Evolutionary conservation across 2,113 vertebrate genomes (phyloP).

Genomic region (Coryphaenoides rupestris): DNA sequence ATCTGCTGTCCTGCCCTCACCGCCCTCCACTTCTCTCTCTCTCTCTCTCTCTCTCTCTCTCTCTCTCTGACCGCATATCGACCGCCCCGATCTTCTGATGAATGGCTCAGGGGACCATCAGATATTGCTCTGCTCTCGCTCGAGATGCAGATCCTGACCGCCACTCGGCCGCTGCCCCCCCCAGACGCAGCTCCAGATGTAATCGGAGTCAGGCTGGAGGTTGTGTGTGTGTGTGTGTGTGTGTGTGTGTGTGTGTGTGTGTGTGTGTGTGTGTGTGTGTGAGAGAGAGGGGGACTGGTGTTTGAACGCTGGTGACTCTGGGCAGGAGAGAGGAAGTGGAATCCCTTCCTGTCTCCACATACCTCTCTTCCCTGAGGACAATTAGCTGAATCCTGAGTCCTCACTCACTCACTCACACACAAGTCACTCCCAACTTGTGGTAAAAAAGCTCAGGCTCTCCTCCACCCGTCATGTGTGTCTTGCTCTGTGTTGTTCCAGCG

Average conservation of each 20-base stretch:
- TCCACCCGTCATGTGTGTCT: not conserved
- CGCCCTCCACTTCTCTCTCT: too few relatives aligned
- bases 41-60: too few relatives aligned
- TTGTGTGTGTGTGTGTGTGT: too few relatives aligned
- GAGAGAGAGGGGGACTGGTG: constrained; percentile 25
- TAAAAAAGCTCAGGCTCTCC: not conserved
- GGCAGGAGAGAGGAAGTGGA: constrained; percentile 61
- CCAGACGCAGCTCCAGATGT: constrained; percentile 1
- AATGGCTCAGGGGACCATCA: too few relatives aligned
- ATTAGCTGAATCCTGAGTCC: constrained; percentile 57
- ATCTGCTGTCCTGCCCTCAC: too few relatives aligned
- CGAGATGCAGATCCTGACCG: too few relatives aligned
- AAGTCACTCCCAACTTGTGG: too few relatives aligned
- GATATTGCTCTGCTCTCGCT: too few relatives aligned
- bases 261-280: not conserved
- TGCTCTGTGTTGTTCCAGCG: constrained; percentile 23
- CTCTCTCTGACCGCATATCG: too few relatives aligned
- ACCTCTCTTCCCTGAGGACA: constrained; percentile 40
- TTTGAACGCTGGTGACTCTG: constrained; percentile 36
- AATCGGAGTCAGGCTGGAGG: too few relatives aligned
- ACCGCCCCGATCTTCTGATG: too few relatives aligned
- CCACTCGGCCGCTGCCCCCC: constrained; percentile 6
- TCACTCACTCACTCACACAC: too few relatives aligned
- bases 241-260: not conserved
- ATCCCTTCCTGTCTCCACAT: constrained; percentile 52